Evolutionary conservation across 2,888 invertebrate species (phyloP), one percentile per base, ranked within the genome.

Genomic region (Alloplasta piceator): DNA sequence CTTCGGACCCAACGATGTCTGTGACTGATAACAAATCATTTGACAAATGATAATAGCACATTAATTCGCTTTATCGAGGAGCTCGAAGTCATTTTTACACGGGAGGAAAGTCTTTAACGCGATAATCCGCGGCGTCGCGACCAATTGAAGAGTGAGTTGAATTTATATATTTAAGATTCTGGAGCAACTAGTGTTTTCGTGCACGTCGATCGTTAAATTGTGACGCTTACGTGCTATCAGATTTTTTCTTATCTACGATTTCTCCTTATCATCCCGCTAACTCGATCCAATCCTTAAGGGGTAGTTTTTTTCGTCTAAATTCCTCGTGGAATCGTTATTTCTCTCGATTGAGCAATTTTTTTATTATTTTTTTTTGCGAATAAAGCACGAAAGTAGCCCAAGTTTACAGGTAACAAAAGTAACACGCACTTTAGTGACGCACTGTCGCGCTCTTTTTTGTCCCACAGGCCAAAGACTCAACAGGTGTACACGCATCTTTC

Each of bases 141-240:
- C 60, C 38, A 26, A 48, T 26, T 26, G 39, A 60, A 56, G 55
- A 63, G 87, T 87, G 80, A 88, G 88, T 82, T 39, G 83, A 61
- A 61, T 10, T 43, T 43, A 61, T 48, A 68, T 39, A 38, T 9
- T 60, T 67, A 48, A 73, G 26, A 64, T 50, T 26, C 66, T 48
- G 36, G 64, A 85, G 87, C 87, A 89, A 88, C 86, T 88, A 88
- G 87, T 89, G 86, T 87, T 86, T 86, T 75, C 80, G 82, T 76
- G 78, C 67, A 70, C 46, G 77, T 78, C 78, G 41, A 80, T 82
- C 71, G 64, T 82, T 58, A 70, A 79, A 73, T 67, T 56, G n/a
- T 60, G n/a, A 61, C 16, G 5, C 55, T 36, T 67, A 50, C 36
- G 26, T 48, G 48, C 16, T 48, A 26, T 36, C 16, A 5, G 26